These are phyloP conservation scores for Tympanoctomys barrerae DNA, from an alignment of 2,797 vertebrate genomes.

Conservation along the genomic window DNA sequence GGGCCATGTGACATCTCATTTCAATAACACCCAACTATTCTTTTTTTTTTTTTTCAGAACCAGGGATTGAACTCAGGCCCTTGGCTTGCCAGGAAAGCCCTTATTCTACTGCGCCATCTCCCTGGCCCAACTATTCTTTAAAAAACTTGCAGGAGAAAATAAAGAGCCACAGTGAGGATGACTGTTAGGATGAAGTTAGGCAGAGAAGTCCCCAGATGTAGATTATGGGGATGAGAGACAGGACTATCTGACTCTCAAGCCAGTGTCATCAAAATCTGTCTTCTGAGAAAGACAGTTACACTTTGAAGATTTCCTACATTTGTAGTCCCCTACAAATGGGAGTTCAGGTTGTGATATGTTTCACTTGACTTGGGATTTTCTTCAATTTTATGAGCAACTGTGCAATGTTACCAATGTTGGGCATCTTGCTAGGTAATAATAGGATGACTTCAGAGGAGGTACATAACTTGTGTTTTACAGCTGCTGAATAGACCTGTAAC, in stretches of 20 bases:
- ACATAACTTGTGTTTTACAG: background rate
- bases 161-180: conserved; percentile 43
- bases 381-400: conserved; percentile 81
- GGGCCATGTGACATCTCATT: background rate
- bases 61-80: no score
- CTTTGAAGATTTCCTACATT: conserved; percentile 66
- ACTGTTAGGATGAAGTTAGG: background rate
- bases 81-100: no score
- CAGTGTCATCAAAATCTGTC: conserved; percentile 60
- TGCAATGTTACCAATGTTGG: conserved; percentile 84
- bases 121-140: background rate
- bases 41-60: no score
- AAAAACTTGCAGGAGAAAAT: conserved; percentile 38
- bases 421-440: conserved; percentile 72
- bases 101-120: no score
- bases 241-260: background rate
- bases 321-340: conserved; percentile 72
- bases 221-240: background rate
- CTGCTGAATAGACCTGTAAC: background rate
- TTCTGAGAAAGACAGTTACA: conserved; percentile 49
- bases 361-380: conserved; percentile 85
- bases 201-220: conserved; percentile 25
- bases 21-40: background rate
- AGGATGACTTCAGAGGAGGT: background rate
- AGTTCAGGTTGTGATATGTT: conserved; percentile 76